phyloP scores from a whole-genome alignment of 2,113 vertebrate genomes.

The Zapus hudsonius region DNA sequence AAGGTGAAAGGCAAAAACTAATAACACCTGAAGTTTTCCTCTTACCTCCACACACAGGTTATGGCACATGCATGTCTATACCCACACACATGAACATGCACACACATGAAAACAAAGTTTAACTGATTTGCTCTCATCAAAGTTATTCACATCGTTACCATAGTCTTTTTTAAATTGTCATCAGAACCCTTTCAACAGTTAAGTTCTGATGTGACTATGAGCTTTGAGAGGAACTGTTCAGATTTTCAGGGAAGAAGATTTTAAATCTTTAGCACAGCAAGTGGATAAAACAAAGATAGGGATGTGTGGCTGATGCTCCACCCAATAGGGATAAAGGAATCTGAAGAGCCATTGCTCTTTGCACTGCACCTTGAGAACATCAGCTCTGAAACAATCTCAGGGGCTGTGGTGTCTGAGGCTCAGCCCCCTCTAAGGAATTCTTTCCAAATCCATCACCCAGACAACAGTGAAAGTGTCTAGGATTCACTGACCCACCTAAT shows the following conservation, averaged over 20 bases:
- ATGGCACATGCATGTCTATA: too few species aligned
- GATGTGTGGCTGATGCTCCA: background rate
- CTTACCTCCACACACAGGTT: too few species aligned
- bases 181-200: background rate
- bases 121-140: background rate
- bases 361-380: slow-evolving; percentile 66
- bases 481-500: slow-evolving; percentile 86
- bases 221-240: background rate
- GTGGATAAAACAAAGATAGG: background rate
- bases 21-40: too few species aligned
- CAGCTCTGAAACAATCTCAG: slow-evolving; percentile 65
- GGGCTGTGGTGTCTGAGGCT: slow-evolving; percentile 57
- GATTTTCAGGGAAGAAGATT: background rate
- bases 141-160: slow-evolving; percentile 30
- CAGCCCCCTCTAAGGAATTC: slow-evolving; percentile 72
- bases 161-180: slow-evolving; percentile 22
- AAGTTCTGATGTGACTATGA: background rate
- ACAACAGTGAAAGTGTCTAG: slow-evolving; percentile 83
- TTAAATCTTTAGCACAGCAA: background rate
- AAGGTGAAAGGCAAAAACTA: too few species aligned
- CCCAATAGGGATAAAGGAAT: background rate
- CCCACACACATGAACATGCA: too few species aligned
- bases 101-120: background rate
- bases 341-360: background rate
- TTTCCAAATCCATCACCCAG: slow-evolving; percentile 81